Conservation (phyloP, 2,797 vertebrate genomes). For the Lophius americanus region DNA sequence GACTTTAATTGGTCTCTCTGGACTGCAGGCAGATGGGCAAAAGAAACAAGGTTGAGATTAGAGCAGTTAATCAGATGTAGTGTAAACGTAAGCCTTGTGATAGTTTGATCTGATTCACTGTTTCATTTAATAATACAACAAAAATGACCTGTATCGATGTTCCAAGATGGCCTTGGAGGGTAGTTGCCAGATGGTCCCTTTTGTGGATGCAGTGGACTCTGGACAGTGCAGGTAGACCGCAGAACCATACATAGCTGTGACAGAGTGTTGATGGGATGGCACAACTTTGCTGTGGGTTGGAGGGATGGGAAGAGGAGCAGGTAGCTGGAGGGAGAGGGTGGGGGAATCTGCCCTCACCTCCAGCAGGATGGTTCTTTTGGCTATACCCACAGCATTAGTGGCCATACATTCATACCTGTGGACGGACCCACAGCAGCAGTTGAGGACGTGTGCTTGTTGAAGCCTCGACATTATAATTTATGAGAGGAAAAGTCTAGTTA, state of each 20-base stretch:
- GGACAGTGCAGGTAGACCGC: slow-evolving; percentile 84
- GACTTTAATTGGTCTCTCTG: slow-evolving; percentile 80
- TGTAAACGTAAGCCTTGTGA: slow-evolving; percentile 3
- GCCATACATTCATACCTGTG: slow-evolving; percentile 81
- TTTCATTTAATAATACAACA: neutral
- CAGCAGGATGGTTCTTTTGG: slow-evolving; percentile 76
- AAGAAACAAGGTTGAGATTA: slow-evolving; percentile 30
- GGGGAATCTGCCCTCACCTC: slow-evolving; percentile 68
- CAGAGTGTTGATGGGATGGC: slow-evolving; percentile 73
- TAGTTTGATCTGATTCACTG: neutral
- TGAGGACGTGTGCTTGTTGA: too few relatives aligned
- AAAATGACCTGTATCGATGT: slow-evolving; percentile 77
- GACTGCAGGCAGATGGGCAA: slow-evolving; percentile 62
- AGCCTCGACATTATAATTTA: too few relatives aligned
- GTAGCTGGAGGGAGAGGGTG: slow-evolving; percentile 46
- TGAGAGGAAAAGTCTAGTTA: too few relatives aligned
- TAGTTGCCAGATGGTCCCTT: slow-evolving; percentile 81
- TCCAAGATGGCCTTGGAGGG: slow-evolving; percentile 81
- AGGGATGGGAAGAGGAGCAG: slow-evolving; percentile 47
- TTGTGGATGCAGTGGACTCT: slow-evolving; percentile 73
- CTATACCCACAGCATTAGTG: slow-evolving; percentile 77
- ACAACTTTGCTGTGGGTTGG: slow-evolving; percentile 36
- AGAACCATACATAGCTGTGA: slow-evolving; percentile 83
- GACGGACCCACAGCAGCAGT: neutral
- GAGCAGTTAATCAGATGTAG: slow-evolving; percentile 25